phyloP scores from a whole-genome alignment of 2,797 vertebrate genomes.

The Chiloscyllium punctatum region DNA sequence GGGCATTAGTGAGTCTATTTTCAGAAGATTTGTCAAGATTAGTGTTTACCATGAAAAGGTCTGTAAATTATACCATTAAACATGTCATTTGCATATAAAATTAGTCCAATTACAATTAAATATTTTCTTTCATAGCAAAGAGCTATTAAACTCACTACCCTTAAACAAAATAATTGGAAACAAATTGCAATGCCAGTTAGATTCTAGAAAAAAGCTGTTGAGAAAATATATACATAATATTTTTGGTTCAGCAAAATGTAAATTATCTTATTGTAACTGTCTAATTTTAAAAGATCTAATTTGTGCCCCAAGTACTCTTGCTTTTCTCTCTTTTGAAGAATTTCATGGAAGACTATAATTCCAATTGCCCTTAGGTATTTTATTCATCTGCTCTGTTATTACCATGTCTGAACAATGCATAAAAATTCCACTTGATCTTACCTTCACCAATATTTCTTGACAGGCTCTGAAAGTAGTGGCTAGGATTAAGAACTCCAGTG shows the following conservation, averaged over 20 bases:
- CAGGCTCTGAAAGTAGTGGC: neutral
- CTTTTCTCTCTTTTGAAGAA: neutral
- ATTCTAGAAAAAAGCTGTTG: neutral
- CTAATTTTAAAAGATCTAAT: neutral
- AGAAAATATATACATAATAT: neutral
- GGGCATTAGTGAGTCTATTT: neutral
- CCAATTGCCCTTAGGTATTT: neutral
- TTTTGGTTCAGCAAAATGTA: neutral
- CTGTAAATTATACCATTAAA: constrained; percentile 12
- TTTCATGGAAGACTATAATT: neutral
- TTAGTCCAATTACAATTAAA: constrained; percentile 18
- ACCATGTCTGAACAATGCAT: neutral
- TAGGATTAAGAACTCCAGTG: neutral
- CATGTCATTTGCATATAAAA: constrained; percentile 1
- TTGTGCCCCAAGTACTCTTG: neutral
- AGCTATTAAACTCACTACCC: neutral
- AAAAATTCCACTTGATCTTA: neutral
- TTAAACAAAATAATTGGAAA: constrained; percentile 11
- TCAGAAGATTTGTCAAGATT: neutral
- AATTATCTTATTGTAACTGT: neutral
- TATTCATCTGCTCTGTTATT: neutral
- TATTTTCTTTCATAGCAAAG: neutral
- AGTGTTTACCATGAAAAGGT: neutral
- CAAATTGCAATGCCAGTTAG: neutral
- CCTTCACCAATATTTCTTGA: neutral